Evolutionary conservation across 2,888 invertebrate genomes (phyloP).

Genomic region (Macrophya alboannulata): DNA sequence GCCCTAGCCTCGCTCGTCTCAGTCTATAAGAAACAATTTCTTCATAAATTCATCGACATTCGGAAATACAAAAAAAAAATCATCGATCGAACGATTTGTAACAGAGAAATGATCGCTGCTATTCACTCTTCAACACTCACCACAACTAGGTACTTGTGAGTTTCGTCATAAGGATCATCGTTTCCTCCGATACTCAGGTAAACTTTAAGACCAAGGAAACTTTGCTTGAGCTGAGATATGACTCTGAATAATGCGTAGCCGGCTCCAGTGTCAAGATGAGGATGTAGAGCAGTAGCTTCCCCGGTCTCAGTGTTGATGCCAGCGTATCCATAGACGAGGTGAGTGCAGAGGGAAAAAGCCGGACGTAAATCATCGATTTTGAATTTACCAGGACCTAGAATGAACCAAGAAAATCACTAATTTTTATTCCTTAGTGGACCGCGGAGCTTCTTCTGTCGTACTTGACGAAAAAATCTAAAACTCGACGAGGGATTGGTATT

Average conservation of each 20-base stretch:
- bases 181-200: conserved; percentile 91
- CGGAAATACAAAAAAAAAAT: neutral
- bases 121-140: conserved; percentile 79
- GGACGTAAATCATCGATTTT: conserved; percentile 87
- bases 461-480: too few relatives aligned
- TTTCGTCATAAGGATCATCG: conserved; percentile 84
- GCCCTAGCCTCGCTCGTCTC: conserved; percentile 89
- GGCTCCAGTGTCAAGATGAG: conserved; percentile 87
- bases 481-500: too few relatives aligned
- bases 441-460: too few relatives aligned
- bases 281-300: conserved; percentile 87
- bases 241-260: conserved; percentile 88
- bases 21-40: conserved; percentile 80
- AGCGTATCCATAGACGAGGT: conserved; percentile 90
- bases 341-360: conserved; percentile 89
- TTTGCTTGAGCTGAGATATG: conserved; percentile 86
- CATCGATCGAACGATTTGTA: neutral
- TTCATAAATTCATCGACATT: conserved; percentile 40
- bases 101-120: neutral
- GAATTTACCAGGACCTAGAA: conserved; percentile 89
- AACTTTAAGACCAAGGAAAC: conserved; percentile 87
- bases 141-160: conserved; percentile 87
- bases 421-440: too few relatives aligned
- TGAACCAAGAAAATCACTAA: neutral
- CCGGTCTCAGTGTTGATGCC: conserved; percentile 87